These are phyloP conservation scores for Scaptomyza cyrtandrae DNA, from an alignment of 2,888 invertebrate genomes.

Conservation along the genomic window DNA sequence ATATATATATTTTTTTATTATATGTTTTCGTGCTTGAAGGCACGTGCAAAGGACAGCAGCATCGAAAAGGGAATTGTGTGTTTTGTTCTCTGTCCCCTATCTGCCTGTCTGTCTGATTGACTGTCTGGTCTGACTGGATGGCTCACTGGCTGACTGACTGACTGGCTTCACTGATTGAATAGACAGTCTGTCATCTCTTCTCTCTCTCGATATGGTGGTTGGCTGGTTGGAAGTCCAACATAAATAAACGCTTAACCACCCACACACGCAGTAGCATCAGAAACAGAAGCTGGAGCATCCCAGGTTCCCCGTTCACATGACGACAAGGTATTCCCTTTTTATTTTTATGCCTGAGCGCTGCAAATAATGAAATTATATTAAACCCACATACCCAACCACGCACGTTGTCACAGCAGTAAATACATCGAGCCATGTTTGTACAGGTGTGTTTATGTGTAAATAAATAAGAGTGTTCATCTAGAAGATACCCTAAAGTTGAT, in stretches of 20 bases:
- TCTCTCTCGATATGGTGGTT: background rate
- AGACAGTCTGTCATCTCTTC: constrained; percentile 68
- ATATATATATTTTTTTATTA: constrained; percentile 2
- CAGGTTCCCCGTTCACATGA: constrained; percentile 44
- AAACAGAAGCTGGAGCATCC: background rate
- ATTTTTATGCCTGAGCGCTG: constrained; percentile 74
- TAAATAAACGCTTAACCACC: constrained; percentile 71
- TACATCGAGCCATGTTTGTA: background rate
- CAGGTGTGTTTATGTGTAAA: background rate
- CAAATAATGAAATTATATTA: constrained; percentile 76
- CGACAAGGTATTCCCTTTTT: constrained; percentile 62
- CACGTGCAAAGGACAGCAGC: constrained; percentile 52
- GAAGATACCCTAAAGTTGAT: constrained; percentile 1
- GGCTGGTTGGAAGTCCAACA: constrained; percentile 17
- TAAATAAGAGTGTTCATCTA: background rate
- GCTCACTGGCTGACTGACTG: constrained; percentile 28
- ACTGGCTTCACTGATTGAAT: constrained; percentile 68
- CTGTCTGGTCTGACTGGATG: constrained; percentile 40
- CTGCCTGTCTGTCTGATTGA: constrained; percentile 24
- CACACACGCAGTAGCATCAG: too few species aligned
- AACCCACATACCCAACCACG: constrained; percentile 8
- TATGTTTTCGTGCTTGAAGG: constrained; percentile 11
- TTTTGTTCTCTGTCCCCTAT: constrained; percentile 8
- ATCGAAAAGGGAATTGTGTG: constrained; percentile 24
- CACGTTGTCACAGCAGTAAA: background rate